Evolutionary conservation across 2,888 invertebrate genomes (phyloP).

Genomic region (Coleophora flavipennella): DNA sequence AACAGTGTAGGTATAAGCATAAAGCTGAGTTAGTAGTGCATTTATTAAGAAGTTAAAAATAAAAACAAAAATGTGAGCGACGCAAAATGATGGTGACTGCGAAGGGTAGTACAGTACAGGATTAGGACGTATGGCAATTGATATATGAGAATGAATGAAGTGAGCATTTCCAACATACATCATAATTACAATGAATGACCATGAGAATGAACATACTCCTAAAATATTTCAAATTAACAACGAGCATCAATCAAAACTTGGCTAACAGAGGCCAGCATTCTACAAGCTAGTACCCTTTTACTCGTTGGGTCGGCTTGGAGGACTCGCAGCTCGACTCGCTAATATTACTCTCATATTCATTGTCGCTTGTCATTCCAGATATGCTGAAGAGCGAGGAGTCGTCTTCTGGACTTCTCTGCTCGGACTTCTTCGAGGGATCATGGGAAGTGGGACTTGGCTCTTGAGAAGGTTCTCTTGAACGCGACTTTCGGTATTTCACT

Average conservation of each 20-base stretch:
- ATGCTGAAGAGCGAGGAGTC: constrained; percentile 72
- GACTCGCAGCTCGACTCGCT: constrained; percentile 67
- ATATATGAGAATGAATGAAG: too few species aligned
- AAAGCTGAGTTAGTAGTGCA: too few species aligned
- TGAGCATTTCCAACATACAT: too few species aligned
- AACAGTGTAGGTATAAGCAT: too few species aligned
- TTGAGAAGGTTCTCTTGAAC: constrained; percentile 54
- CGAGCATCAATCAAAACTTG: constrained; percentile 42
- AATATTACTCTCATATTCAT: constrained; percentile 70
- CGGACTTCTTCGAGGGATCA: constrained; percentile 60
- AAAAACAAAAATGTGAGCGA: constrained; percentile 1
- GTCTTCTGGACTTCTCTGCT: constrained; percentile 69
- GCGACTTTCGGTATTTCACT: constrained; percentile 42
- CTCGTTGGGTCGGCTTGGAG: constrained; percentile 60
- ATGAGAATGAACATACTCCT: constrained; percentile 17
- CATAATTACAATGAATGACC: constrained; percentile 11
- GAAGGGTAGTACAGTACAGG: too few species aligned
- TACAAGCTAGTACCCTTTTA: constrained; percentile 68
- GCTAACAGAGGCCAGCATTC: constrained; percentile 43
- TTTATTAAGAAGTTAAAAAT: too few species aligned
- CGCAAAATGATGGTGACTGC: constrained; percentile 1
- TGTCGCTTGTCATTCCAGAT: constrained; percentile 73
- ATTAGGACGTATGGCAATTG: constrained; percentile 3
- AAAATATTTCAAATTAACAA: constrained; percentile 32
- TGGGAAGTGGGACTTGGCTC: constrained; percentile 65